Base-by-base conservation (phyloP, 1,140 invertebrate species). In the Cydia amplana region DNA sequence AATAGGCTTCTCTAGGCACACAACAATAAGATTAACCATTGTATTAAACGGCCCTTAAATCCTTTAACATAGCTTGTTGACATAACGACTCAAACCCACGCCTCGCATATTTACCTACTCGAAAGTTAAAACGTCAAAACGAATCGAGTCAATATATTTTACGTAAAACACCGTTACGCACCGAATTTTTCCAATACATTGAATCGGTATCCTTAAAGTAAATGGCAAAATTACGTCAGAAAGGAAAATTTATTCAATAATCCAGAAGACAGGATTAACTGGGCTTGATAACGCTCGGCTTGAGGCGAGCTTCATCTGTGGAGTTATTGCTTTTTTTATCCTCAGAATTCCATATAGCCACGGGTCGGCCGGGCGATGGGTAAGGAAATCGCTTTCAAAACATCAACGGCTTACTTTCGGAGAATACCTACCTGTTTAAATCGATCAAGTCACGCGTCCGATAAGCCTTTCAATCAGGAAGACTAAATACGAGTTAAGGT, bases 171-270 rank as follows among this genome's bases (percentile, higher is more conserved):
- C 49, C 74, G 28, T 72, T 46, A 72, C 67, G 60, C 72, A 77
- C 75, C 73, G 77, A 80, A 75, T 85, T 84, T 82, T 86, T 88
- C 85, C 86, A 82, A 83, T 83, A 86, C 84, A 84, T 84, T 85
- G 77, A 80, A 72, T 80, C 81, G 73, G 74, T 82, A 84, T 81
- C 65, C 32, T 70, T 28, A 70, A 70, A 70, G 65, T 80, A 86
- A 87, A 85, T 81, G 79, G 79, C 77, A 83, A 81, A 80, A 84
- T 82, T 82, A 84, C 78, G 79, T 78, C 78, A 82, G 74, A 77
- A 81, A 79, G 77, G 80, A 83, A 86, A 87, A 86, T 88, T 86
- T 88, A 90, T 90, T 89, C 83, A 86, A 89, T 89, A 87, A 88
- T 80, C 85, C 79, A 84, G 83, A 84, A 87, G 84, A 87, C 83